Evolutionary conservation across 1,140 invertebrate species (phyloP).

Genomic region (Drosophila cardini): DNA sequence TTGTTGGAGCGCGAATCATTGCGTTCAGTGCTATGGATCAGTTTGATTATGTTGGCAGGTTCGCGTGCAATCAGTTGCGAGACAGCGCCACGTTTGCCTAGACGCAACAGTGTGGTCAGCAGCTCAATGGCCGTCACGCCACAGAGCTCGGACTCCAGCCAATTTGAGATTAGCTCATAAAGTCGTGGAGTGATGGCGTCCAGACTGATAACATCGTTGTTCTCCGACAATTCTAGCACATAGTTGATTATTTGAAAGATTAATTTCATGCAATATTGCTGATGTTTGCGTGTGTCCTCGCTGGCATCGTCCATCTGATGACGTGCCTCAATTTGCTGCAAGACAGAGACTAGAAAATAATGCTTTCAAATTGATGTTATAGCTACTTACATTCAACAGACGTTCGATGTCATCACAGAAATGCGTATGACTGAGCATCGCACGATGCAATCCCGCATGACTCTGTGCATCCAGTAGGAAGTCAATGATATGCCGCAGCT

Average conservation of each 20-base stretch:
- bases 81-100: constrained; percentile 57
- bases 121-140: constrained; percentile 69
- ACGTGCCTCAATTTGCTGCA: constrained; percentile 69
- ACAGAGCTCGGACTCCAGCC: constrained; percentile 70
- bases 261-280: constrained; percentile 67
- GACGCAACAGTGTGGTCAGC: constrained; percentile 52
- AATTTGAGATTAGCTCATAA: constrained; percentile 65
- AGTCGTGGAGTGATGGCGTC: constrained; percentile 71
- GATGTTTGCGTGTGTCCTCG: constrained; percentile 85
- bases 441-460: constrained; percentile 64
- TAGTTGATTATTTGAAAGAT: constrained; percentile 67
- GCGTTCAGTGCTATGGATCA: constrained; percentile 66
- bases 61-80: constrained; percentile 64
- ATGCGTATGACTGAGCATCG: constrained; percentile 69
- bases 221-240: constrained; percentile 57
- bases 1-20: constrained; percentile 56
- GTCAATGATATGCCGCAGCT: constrained; percentile 86
- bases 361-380: neutral
- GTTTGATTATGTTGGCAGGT: constrained; percentile 53
- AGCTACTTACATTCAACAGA: constrained; percentile 66
- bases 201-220: constrained; percentile 64
- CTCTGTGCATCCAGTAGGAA: constrained; percentile 84
- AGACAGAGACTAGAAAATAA: neutral
- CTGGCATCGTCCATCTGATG: constrained; percentile 62
- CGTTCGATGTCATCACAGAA: constrained; percentile 76